These are phyloP conservation scores for Cynopterus sphinx DNA, from an alignment of 2,797 vertebrate genomes.

Conservation along the genomic window DNA sequence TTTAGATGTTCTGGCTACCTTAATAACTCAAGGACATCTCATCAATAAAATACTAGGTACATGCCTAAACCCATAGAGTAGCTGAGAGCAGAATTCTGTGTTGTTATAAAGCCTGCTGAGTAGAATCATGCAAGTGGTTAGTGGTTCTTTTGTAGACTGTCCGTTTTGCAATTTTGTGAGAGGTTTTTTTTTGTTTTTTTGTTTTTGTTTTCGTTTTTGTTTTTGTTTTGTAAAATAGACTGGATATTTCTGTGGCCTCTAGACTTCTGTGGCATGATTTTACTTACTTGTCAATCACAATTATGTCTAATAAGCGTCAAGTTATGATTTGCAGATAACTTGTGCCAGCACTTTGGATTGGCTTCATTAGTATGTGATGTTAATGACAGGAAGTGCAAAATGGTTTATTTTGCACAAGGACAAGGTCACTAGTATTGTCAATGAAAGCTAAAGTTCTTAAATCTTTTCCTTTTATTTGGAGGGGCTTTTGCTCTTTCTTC, in stretches of 20 bases:
- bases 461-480: background rate
- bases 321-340: slow-evolving; percentile 1
- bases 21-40: background rate
- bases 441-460: background rate
- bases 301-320: slow-evolving; percentile 27
- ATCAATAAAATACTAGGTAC: background rate
- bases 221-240: background rate
- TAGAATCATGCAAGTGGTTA: background rate
- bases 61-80: background rate
- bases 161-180: background rate
- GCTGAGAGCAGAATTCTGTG: background rate
- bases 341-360: background rate
- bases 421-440: background rate
- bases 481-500: background rate
- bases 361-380: slow-evolving; percentile 3
- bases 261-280: background rate
- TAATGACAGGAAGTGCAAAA: background rate
- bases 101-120: background rate
- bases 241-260: background rate
- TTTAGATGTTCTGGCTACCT: slow-evolving; percentile 6
- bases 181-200: background rate
- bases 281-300: slow-evolving; percentile 54
- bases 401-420: background rate
- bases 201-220: too few species aligned
- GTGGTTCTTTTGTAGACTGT: background rate